These are phyloP conservation scores for Rhinophrynus dorsalis DNA, from an alignment of 2,797 vertebrate genomes.

Conservation along the genomic window DNA sequence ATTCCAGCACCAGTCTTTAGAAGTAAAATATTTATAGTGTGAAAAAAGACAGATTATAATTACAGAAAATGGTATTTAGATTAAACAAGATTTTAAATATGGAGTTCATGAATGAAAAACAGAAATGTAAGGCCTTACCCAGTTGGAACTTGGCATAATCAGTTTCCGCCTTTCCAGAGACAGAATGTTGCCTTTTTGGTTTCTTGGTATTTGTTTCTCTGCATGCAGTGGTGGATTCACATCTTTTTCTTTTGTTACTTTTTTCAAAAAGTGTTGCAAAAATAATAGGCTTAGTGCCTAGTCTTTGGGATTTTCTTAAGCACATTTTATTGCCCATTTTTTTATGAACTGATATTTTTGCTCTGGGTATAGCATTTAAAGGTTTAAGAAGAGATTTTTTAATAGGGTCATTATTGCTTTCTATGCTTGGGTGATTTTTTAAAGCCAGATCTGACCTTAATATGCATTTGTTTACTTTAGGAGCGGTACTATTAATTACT, in stretches of 20 bases:
- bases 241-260: conserved; percentile 71
- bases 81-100: too few species aligned
- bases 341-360: conserved; percentile 55
- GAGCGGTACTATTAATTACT: conserved; percentile 54
- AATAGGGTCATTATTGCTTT: conserved; percentile 52
- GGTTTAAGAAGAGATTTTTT: not conserved
- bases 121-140: conserved; percentile 74
- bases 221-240: conserved; percentile 67
- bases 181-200: conserved; percentile 65
- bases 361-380: conserved; percentile 36
- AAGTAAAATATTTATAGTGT: too few species aligned
- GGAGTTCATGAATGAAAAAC: too few species aligned
- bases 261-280: conserved; percentile 62
- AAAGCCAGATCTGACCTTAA: conserved; percentile 66
- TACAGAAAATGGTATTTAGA: too few species aligned
- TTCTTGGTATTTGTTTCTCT: conserved; percentile 63
- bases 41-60: too few species aligned
- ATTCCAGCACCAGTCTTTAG: too few species aligned
- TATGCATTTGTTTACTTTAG: conserved; percentile 51
- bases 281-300: conserved; percentile 54
- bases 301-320: conserved; percentile 58
- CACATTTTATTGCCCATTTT: conserved; percentile 55
- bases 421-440: conserved; percentile 55
- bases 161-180: conserved; percentile 70
- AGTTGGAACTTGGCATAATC: conserved; percentile 86